Evolutionary conservation across 1,140 invertebrate genomes (phyloP).

Genomic region (Hermatobates lingyangjiaoensis): DNA sequence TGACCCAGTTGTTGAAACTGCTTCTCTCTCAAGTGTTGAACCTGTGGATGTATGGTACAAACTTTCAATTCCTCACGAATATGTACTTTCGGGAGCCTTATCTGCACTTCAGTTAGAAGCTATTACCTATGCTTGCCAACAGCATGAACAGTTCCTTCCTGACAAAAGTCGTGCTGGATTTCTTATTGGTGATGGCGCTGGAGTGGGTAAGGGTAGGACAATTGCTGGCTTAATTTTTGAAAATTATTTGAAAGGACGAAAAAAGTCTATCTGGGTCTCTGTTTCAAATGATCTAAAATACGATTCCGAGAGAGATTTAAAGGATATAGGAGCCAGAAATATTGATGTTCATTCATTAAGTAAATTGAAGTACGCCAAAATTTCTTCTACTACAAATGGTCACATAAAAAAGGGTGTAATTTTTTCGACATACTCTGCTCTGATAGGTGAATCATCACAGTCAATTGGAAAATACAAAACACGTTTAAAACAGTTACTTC

Average conservation of each 20-base stretch:
- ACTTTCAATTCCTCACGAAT: conserved; percentile 63
- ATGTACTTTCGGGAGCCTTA: conserved; percentile 63
- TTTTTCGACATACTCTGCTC: conserved; percentile 91
- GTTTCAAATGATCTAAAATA: conserved; percentile 97
- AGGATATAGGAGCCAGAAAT: conserved; percentile 82
- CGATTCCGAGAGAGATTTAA: conserved; percentile 89
- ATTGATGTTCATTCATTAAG: conserved; percentile 79
- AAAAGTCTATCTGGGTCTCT: conserved; percentile 91
- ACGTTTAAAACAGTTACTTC: conserved; percentile 78
- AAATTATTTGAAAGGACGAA: conserved; percentile 84
- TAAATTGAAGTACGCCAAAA: conserved; percentile 93
- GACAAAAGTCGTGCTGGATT: conserved; percentile 86
- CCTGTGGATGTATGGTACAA: conserved; percentile 87
- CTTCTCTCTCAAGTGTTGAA: conserved; percentile 87
- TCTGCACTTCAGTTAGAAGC: conserved; percentile 94
- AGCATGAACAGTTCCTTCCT: conserved; percentile 78
- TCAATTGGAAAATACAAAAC: conserved; percentile 79
- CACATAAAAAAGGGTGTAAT: conserved; percentile 91
- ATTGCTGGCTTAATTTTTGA: conserved; percentile 97
- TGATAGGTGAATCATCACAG: conserved; percentile 88
- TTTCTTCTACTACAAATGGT: conserved; percentile 75
- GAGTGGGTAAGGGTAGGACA: conserved; percentile 96
- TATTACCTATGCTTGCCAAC: conserved; percentile 89
- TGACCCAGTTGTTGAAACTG: conserved; percentile 97
- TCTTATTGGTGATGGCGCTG: conserved; percentile 94